These are phyloP conservation scores for Radopholus similis DNA, from an alignment of 1,140 invertebrate genomes.

Conservation along the genomic window DNA sequence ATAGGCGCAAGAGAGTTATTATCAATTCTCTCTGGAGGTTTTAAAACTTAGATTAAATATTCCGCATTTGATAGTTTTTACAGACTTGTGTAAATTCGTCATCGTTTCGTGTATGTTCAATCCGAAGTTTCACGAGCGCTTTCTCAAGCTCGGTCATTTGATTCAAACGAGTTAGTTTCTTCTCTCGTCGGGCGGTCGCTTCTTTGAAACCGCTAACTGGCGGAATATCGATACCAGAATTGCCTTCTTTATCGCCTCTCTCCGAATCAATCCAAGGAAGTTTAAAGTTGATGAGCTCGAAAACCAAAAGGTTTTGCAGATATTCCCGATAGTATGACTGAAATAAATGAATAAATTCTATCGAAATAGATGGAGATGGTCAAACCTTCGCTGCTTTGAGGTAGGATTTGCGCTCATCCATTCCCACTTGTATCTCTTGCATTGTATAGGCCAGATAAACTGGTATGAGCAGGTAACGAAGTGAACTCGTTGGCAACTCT, in stretches of 20 bases:
- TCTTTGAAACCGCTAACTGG: conserved; percentile 3
- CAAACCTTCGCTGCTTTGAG: conserved; percentile 32
- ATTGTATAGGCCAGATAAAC: conserved; percentile 32
- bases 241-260: too few species aligned
- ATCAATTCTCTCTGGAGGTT: conserved; percentile 28
- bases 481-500: conserved; percentile 35
- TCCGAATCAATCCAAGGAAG: conserved; percentile 30
- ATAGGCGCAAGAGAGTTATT: conserved; percentile 30
- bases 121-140: conserved; percentile 19
- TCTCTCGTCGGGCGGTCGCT: conserved; percentile 9
- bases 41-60: background rate
- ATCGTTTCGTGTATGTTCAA: conserved; percentile 22
- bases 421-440: conserved; percentile 26
- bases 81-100: conserved; percentile 13
- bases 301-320: conserved; percentile 21
- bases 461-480: conserved; percentile 28
- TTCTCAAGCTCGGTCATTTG: conserved; percentile 25
- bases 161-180: conserved; percentile 17
- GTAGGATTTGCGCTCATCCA: conserved; percentile 19
- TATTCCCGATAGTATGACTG: conserved; percentile 29
- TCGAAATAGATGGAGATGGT: too few species aligned
- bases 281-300: conserved; percentile 28
- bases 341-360: conserved; percentile 12
- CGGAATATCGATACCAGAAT: background rate
- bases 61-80: too few species aligned